Base-by-base conservation (phyloP, 1,140 invertebrate genomes). In the Reticulitermes speratus region DNA sequence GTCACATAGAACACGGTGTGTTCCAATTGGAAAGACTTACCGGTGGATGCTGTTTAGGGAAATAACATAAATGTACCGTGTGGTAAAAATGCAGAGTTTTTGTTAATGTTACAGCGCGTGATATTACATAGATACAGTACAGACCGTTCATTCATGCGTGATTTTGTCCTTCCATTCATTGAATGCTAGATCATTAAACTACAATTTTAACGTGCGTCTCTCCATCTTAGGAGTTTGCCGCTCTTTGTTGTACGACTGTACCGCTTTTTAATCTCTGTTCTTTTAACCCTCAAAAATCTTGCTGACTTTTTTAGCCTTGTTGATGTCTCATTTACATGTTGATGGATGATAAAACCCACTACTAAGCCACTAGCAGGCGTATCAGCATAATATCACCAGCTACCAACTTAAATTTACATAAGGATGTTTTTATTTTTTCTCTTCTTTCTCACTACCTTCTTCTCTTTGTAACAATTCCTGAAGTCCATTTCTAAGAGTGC, bases 291-390 rank as follows among this genome's bases (percentile, higher is more conserved):
- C 65, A 75, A 75, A 75, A 75, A 75, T 75, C 65, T 75, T 30
- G 65, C 65, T 75, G 65, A 75, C 65, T 75, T 75, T 75, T 75
- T 75, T 75, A 75, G 65, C n/a, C n/a, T 75, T 75, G 65, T 75
- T 75, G 65, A 75, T 75, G 65, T 75, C 65, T 75, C 65, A 75
- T 75, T 75, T 75, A 30, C 65, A 75, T 75, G 65, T 75, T 75
- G 65, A 75, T 75, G 65, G 65, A 75, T 75, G 65, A 75, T 75
- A 75, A 75, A 75, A 75, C n/a, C 65, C 65, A 75, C 65, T 75
- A 75, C 65, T 30, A 30, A 75, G n/a, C 65, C 65, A 75, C 65
- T 30, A 75, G 65, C 65, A 75, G 65, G 65, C 65, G 65, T 75
- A 75, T 75, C 65, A 75, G n/a, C 65, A 75, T 75, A 75, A 75